Conservation (phyloP, 92 coral and sea anemone species). For the Bergia puertoricense region DNA sequence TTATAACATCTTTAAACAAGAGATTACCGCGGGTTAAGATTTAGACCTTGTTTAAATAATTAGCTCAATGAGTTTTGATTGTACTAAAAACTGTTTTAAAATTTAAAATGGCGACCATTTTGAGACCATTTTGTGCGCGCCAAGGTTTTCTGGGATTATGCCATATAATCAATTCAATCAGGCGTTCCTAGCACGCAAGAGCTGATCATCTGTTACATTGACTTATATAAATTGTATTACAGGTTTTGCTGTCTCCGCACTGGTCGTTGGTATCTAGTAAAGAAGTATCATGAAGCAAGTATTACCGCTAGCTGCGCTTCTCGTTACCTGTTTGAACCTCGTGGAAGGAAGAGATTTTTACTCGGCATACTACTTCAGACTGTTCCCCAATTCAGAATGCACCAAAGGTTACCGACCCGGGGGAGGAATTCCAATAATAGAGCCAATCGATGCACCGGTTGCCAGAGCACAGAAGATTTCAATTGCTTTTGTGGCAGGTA, state of each 20-base stretch:
- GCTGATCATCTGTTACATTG: no score
- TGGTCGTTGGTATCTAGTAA: neutral
- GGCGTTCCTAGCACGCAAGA: no score
- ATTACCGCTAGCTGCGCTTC: neutral
- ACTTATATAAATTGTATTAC: neutral
- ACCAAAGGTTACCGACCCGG: slow-evolving; percentile 30
- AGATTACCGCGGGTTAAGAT: no score
- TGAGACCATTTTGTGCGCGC: no score
- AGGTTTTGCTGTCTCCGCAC: neutral
- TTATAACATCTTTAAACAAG: no score
- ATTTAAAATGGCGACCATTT: no score
- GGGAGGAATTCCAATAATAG: slow-evolving; percentile 21
- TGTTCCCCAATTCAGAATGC: slow-evolving; percentile 30
- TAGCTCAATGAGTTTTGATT: no score
- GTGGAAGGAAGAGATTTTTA: neutral
- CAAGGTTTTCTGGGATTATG: no score
- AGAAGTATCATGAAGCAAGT: slow-evolving; percentile 14
- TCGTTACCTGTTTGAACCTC: neutral
- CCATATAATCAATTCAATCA: no score
- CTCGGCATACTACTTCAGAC: slow-evolving; percentile 13
- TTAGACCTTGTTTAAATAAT: no score
- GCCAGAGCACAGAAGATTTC: slow-evolving; percentile 26
- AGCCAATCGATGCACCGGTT: slow-evolving; percentile 30
- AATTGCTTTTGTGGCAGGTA: slow-evolving; percentile 33
- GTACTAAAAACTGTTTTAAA: no score